Conservation (phyloP, 37 sponge, comb jelly and placozoan genomes). For the Spongia lamella region DNA sequence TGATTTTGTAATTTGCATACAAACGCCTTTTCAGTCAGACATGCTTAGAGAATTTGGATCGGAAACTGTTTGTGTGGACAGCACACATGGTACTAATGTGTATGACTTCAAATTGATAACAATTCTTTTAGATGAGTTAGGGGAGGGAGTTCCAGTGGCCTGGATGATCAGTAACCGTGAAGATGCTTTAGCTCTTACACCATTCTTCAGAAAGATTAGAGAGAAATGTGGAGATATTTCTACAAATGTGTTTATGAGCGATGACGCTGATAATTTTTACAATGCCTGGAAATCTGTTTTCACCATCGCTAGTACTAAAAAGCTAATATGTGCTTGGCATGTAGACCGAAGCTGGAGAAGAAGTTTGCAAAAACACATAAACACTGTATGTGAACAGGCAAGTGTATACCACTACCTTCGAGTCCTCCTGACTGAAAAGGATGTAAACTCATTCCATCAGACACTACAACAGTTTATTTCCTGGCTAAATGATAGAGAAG, state of each 20-base stretch:
- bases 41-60: conserved; percentile 5
- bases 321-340: conserved; percentile 60
- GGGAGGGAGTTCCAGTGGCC: conserved; percentile 63
- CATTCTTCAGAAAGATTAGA: conserved; percentile 29
- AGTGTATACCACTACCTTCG: conserved; percentile 40
- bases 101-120: conserved; percentile 38
- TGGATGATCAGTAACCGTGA: conserved; percentile 37
- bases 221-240: conserved; percentile 16
- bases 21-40: conserved; percentile 9
- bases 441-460: conserved; percentile 7
- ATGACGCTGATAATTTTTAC: too few relatives aligned
- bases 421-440: conserved; percentile 28
- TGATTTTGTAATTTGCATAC: conserved; percentile 14
- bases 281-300: conserved; percentile 51
- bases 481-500: background rate
- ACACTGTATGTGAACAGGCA: background rate
- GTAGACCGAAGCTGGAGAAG: conserved; percentile 57
- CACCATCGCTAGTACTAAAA: conserved; percentile 19
- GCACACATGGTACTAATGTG: conserved; percentile 40
- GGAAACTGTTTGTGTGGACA: conserved; percentile 36
- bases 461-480: conserved; percentile 17
- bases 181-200: conserved; percentile 13
- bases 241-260: conserved; percentile 30
- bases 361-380: conserved; percentile 5
- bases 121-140: conserved; percentile 62